Conservation (phyloP, 2,113 vertebrate species). For the Melozone crissalis region DNA sequence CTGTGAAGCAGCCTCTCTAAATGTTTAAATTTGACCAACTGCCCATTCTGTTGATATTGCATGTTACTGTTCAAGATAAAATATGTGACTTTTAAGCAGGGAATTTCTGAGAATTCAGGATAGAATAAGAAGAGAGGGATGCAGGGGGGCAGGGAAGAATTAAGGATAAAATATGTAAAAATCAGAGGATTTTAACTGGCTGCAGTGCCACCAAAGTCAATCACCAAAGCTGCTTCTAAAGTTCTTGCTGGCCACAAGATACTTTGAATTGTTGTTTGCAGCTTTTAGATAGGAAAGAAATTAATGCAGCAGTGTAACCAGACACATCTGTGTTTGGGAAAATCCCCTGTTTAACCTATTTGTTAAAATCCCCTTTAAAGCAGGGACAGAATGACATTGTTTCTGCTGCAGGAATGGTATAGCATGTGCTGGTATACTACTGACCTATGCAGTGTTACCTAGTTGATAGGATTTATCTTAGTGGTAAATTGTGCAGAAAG, state of each 20-base stretch:
- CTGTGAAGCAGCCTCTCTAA: neutral
- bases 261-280: neutral
- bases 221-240: neutral
- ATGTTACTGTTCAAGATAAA: neutral
- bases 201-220: neutral
- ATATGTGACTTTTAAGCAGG: neutral
- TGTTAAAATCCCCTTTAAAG: neutral
- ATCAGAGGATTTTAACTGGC: neutral
- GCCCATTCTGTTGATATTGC: neutral
- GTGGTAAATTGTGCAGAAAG: neutral
- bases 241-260: neutral
- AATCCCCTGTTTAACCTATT: neutral
- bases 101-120: neutral
- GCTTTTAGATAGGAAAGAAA: neutral
- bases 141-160: rapidly evolving
- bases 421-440: neutral
- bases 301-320: neutral
- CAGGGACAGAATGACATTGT: neutral
- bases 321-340: neutral
- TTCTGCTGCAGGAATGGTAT: neutral
- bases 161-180: neutral
- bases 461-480: neutral
- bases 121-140: neutral
- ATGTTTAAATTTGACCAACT: neutral
- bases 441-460: neutral